Evolutionary conservation across 2,113 vertebrate genomes (phyloP).

Genomic region (Fulmarus glacialis): DNA sequence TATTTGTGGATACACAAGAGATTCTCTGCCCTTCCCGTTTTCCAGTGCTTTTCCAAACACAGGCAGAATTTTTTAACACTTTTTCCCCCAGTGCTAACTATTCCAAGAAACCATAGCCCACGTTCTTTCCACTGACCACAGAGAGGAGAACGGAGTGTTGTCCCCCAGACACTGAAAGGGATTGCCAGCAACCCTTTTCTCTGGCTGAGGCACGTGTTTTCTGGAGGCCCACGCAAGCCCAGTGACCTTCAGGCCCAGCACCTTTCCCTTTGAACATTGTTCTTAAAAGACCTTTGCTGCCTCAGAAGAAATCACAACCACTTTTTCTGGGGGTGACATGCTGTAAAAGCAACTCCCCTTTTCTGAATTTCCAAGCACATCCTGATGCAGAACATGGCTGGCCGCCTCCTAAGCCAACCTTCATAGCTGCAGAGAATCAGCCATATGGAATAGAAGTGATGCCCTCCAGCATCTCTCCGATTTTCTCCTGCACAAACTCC

Average conservation of each 20-base stretch:
- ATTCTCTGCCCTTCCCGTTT: background rate
- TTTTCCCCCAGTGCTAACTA: background rate
- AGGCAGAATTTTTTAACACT: background rate
- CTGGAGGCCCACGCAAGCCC: background rate
- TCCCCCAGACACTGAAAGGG: background rate
- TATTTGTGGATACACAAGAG: background rate
- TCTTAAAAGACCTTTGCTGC: background rate
- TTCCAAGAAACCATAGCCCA: background rate
- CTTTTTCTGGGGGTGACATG: background rate
- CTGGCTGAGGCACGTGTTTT: background rate
- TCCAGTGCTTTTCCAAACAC: background rate
- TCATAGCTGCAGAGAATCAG: background rate
- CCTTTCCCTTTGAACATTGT: background rate
- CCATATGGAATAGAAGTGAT: rapidly evolving
- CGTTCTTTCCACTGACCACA: background rate
- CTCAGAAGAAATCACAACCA: background rate
- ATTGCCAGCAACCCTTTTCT: background rate
- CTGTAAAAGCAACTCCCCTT: background rate
- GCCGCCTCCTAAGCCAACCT: background rate
- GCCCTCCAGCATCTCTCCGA: background rate
- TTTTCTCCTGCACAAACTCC: background rate
- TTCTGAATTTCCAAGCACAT: background rate
- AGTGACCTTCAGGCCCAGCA: background rate
- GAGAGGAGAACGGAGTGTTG: background rate
- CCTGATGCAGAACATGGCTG: background rate